phyloP scores from a whole-genome alignment of 2,888 invertebrate species.

The Zhuqinia jingwanae region DNA sequence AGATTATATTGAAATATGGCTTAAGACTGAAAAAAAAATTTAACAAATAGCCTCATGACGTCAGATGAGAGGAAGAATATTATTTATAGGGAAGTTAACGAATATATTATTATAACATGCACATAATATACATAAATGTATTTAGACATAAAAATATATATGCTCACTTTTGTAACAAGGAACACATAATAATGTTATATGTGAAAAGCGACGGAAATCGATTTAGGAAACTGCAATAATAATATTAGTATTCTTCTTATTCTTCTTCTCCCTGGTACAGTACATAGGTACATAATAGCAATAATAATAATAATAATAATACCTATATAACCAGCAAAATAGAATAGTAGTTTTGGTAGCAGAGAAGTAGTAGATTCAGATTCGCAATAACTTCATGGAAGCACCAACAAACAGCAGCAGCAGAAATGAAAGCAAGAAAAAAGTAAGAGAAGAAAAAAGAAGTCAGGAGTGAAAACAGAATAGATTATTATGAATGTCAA shows the following conservation, averaged over 20 bases:
- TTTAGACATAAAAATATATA: too few relatives aligned
- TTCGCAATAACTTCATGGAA: conserved; percentile 36
- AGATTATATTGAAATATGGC: conserved; percentile 79
- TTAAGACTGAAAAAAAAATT: conserved; percentile 78
- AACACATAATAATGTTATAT: conserved; percentile 22
- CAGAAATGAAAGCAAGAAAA: conserved; percentile 41
- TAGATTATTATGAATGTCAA: conserved; percentile 69
- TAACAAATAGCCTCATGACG: conserved; percentile 79
- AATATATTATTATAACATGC: too few relatives aligned
- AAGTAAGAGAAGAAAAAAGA: conserved; percentile 6
- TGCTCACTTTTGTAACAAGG: too few relatives aligned
- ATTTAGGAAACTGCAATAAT: conserved; percentile 71
- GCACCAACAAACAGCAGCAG: too few relatives aligned
- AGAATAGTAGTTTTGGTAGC: conserved; percentile 23
- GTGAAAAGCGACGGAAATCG: conserved; percentile 67
- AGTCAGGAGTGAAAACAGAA: conserved; percentile 41
- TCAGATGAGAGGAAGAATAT: conserved; percentile 70
- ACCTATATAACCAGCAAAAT: conserved; percentile 2
- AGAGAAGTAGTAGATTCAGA: too few relatives aligned
- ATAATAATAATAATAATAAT: too few relatives aligned
- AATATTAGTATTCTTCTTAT: conserved; percentile 23
- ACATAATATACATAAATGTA: conserved; percentile 1
- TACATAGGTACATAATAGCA: conserved; percentile 20
- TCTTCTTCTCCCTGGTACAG: too few relatives aligned
- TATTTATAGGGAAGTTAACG: conserved; percentile 49